Evolutionary conservation across 2,888 invertebrate genomes (phyloP).

Genomic region (Seira musarum): DNA sequence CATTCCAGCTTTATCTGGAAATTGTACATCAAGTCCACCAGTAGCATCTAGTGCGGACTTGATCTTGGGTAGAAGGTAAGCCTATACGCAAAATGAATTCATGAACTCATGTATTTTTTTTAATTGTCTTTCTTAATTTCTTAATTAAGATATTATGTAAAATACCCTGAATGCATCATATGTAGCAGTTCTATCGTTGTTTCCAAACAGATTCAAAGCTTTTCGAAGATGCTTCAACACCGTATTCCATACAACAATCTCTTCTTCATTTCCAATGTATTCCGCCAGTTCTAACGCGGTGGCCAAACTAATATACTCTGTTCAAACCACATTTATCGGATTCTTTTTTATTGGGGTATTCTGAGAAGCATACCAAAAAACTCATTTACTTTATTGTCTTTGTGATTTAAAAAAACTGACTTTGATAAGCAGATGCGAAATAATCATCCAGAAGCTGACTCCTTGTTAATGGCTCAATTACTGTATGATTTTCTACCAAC

Average conservation of each 20-base stretch:
- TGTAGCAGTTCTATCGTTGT: conserved; percentile 9
- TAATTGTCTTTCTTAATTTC: not conserved
- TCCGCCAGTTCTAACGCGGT: conserved; percentile 48
- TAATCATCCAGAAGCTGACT: conserved; percentile 67
- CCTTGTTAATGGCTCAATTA: conserved; percentile 48
- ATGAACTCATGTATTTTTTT: not conserved
- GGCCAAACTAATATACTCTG: conserved; percentile 53
- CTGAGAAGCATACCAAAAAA: no score
- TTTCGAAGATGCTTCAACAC: conserved; percentile 56
- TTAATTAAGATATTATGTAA: not conserved
- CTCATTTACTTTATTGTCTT: no score
- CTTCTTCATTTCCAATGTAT: conserved; percentile 49
- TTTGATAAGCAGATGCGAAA: conserved; percentile 59
- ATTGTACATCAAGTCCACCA: conserved; percentile 41
- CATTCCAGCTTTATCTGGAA: conserved; percentile 47
- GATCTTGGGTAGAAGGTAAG: conserved; percentile 52
- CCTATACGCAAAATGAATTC: conserved; percentile 25
- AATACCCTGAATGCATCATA: conserved; percentile 46
- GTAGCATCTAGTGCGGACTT: conserved; percentile 39
- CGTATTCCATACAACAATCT: conserved; percentile 63
- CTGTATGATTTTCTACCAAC: conserved; percentile 43
- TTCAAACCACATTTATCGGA: no score
- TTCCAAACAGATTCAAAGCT: conserved; percentile 42
- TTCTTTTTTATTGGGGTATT: no score
- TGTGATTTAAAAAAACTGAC: no score